phyloP scores from a whole-genome alignment of 2,113 vertebrate species.

The Vireo altiloquus region DNA sequence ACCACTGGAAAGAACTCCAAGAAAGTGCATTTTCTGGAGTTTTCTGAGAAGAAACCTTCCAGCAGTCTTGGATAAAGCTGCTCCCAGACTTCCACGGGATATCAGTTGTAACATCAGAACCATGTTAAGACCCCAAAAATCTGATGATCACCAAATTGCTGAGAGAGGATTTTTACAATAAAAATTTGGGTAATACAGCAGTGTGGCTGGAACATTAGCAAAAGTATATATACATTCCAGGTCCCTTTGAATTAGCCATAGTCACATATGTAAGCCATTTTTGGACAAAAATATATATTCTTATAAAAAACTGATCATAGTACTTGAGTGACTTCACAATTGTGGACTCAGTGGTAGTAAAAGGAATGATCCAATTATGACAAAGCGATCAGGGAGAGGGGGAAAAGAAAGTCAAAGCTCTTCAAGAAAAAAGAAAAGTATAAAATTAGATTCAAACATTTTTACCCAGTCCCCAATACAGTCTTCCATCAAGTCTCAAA shows the following conservation, averaged over 20 bases:
- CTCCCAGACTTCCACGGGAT: slow-evolving; percentile 15
- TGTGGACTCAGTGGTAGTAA: slow-evolving; percentile 75
- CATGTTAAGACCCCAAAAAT: slow-evolving; percentile 33
- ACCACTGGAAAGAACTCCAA: slow-evolving; percentile 47
- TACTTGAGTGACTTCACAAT: slow-evolving; percentile 73
- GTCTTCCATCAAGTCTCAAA: slow-evolving; percentile 57
- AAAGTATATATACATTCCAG: slow-evolving; percentile 82
- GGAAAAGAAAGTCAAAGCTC: slow-evolving; percentile 73
- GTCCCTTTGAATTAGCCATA: slow-evolving; percentile 81
- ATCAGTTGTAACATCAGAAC: slow-evolving; percentile 38
- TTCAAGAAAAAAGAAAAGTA: slow-evolving; percentile 75
- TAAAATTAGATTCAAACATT: slow-evolving; percentile 78
- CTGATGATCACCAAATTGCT: slow-evolving; percentile 44
- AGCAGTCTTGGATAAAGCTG: slow-evolving; percentile 60
- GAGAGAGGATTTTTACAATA: slow-evolving; percentile 65
- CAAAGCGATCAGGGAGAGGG: slow-evolving; percentile 63
- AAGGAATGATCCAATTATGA: slow-evolving; percentile 78
- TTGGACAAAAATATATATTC: slow-evolving; percentile 84
- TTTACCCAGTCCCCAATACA: slow-evolving; percentile 64
- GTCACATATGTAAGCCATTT: slow-evolving; percentile 78
- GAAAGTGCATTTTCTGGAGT: slow-evolving; percentile 50
- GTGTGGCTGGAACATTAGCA: slow-evolving; percentile 75
- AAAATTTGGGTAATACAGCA: slow-evolving; percentile 74
- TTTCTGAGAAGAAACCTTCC: slow-evolving; percentile 70
- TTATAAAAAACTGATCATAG: slow-evolving; percentile 82